A percentile compares a stretch with the other conserved stretches of the same genome.
Conservation (phyloP, 1,140 invertebrate species). For the Spodoptera litura region DNA sequence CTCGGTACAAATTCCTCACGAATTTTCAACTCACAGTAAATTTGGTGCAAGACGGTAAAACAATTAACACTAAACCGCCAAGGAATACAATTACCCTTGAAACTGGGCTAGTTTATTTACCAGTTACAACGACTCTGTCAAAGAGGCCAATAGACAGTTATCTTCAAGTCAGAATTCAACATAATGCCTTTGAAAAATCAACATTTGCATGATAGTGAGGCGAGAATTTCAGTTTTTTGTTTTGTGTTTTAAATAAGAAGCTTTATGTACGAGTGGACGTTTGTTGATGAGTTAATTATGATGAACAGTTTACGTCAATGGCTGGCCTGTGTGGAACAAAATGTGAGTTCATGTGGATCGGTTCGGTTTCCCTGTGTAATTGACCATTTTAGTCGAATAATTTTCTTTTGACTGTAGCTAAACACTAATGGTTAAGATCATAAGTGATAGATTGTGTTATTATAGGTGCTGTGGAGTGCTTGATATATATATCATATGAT, state of each 20-base stretch:
- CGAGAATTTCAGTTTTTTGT: slow-evolving; percentile 24
- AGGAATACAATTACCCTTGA: slow-evolving; percentile 30
- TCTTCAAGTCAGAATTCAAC: not conserved
- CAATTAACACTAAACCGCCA: slow-evolving; percentile 33
- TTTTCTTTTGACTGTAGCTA: no score
- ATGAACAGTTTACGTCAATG: slow-evolving; percentile 28
- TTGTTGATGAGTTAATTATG: slow-evolving; percentile 33
- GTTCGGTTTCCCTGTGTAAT: slow-evolving; percentile 11
- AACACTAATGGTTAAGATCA: no score
- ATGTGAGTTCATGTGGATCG: slow-evolving; percentile 6
- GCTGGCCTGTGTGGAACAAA: slow-evolving; percentile 1
- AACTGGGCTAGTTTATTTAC: slow-evolving; percentile 40
- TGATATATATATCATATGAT: no score
- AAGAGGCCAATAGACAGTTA: slow-evolving; percentile 39
- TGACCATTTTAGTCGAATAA: not conserved
- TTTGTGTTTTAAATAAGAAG: slow-evolving; percentile 18
- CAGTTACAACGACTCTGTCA: slow-evolving; percentile 27
- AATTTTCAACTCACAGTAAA: not conserved
- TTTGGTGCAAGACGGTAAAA: slow-evolving; percentile 28
- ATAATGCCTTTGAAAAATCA: slow-evolving; percentile 30
- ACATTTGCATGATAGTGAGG: slow-evolving; percentile 40
- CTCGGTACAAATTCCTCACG: no score
- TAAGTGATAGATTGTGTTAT: no score
- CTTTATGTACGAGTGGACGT: slow-evolving; percentile 30
- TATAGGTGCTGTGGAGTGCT: no score